These are phyloP conservation scores for Pristionchus mayeri DNA, from an alignment of 2,888 invertebrate species.

Conservation along the genomic window DNA sequence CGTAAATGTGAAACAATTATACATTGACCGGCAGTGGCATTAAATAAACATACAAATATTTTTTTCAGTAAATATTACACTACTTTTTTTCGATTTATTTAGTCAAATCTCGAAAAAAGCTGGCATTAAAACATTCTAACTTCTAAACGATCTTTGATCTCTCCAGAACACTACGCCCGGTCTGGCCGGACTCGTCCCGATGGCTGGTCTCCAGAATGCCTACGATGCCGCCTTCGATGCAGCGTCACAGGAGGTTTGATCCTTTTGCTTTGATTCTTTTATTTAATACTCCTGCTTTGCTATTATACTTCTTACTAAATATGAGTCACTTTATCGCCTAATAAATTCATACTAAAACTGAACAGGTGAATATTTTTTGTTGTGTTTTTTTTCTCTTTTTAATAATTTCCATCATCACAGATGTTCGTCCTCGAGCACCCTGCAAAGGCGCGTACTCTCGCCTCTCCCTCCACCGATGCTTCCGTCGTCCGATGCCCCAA, in stretches of 20 bases:
- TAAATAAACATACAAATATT: no score
- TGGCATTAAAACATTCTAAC: no score
- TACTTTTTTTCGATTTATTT: no score
- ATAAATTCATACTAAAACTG: not conserved
- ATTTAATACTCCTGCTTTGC: not conserved
- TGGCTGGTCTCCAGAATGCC: slow-evolving; percentile 81
- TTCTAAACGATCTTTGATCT: not conserved
- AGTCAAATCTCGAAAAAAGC: no score
- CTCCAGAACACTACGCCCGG: slow-evolving; percentile 77
- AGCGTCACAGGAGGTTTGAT: slow-evolving; percentile 71
- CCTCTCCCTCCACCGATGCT: slow-evolving; percentile 69
- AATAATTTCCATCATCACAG: slow-evolving; percentile 48
- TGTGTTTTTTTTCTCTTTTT: no score
- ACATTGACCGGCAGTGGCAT: no score
- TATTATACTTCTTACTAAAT: not conserved
- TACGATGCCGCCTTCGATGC: slow-evolving; percentile 93
- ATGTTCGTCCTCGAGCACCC: slow-evolving; percentile 78
- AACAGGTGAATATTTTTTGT: no score
- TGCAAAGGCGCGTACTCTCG: slow-evolving; percentile 70
- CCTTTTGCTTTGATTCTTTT: not conserved
- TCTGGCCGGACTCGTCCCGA: slow-evolving; percentile 78
- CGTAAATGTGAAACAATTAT: no score
- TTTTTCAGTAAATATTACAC: no score
- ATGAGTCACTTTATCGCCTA: no score
- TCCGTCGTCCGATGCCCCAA: slow-evolving; percentile 48